Percentiles rank a stretch among this genome's conserved stretches.
Conservation (phyloP, 1,140 invertebrate genomes). For the Drosophila kohkoa region DNA sequence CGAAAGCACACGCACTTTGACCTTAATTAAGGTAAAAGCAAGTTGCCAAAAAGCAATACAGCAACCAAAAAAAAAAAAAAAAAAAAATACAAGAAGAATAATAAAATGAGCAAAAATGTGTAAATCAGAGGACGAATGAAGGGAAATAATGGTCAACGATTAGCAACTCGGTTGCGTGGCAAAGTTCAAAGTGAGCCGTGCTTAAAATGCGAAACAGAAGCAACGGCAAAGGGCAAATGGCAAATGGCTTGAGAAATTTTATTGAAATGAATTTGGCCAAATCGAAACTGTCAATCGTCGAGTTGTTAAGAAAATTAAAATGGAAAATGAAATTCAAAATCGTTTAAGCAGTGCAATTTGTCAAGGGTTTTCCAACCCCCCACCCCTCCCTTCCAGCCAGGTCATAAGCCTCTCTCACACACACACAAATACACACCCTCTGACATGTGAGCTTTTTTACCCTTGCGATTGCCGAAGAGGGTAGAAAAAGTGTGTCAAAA, state of each 20-base stretch:
- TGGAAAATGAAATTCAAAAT: constrained; percentile 31
- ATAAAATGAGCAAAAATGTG: not conserved
- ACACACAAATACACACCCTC: not conserved
- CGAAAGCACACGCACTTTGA: not conserved
- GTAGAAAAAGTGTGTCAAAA: constrained; percentile 45
- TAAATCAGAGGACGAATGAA: not conserved
- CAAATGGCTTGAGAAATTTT: constrained; percentile 2
- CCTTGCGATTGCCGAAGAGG: not conserved
- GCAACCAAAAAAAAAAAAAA: too few relatives aligned
- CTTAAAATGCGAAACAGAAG: constrained; percentile 7
- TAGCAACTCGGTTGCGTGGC: constrained; percentile 29
- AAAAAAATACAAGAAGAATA: too few relatives aligned
- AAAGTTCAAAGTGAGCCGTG: constrained; percentile 34
- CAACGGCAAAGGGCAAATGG: not conserved
- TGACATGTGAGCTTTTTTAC: not conserved
- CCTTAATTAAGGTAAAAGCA: constrained; percentile 73
- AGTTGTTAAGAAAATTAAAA: constrained; percentile 33
- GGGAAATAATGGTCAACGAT: constrained; percentile 26
- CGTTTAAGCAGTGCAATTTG: constrained; percentile 18
- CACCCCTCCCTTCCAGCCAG: too few relatives aligned
- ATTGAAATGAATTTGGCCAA: constrained; percentile 34
- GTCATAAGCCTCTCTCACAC: constrained; percentile 3
- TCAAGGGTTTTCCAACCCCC: constrained; percentile 22
- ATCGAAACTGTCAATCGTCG: constrained; percentile 35
- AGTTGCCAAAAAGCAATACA: constrained; percentile 3